Evolutionary conservation across 2,888 invertebrate genomes (phyloP).

Genomic region (Scaptomyza tumidula): DNA sequence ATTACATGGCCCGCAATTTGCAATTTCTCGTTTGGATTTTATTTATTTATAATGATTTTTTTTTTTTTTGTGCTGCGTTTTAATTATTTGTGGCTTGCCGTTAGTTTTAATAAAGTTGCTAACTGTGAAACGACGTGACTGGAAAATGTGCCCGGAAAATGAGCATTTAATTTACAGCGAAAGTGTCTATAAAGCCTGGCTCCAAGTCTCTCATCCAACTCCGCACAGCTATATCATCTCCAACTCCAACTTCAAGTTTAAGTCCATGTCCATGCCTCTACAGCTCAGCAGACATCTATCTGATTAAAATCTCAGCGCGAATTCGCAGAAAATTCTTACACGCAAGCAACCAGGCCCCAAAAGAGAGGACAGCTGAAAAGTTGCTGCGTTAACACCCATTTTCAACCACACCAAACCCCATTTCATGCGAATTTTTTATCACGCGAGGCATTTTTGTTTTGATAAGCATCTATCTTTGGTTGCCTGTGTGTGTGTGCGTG

Average conservation of each 20-base stretch:
- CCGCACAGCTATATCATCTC: conserved; percentile 5
- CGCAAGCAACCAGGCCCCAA: conserved; percentile 51
- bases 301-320: conserved; percentile 72
- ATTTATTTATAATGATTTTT: conserved; percentile 1
- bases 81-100: conserved; percentile 73
- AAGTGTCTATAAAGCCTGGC: conserved; percentile 59
- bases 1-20: conserved; percentile 74
- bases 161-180: conserved; percentile 70
- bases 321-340: conserved; percentile 79
- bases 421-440: conserved; percentile 73
- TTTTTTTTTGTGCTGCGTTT: conserved; percentile 54
- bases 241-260: background rate
- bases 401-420: conserved; percentile 34
- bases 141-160: conserved; percentile 61
- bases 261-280: background rate
- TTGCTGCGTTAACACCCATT: conserved; percentile 73
- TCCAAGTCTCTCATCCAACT: conserved; percentile 1
- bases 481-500: background rate
- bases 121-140: conserved; percentile 78
- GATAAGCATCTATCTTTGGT: conserved; percentile 62
- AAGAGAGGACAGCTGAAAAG: conserved; percentile 67
- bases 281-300: conserved; percentile 37
- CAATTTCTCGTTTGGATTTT: conserved; percentile 48
- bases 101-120: conserved; percentile 79
- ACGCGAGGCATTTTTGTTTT: conserved; percentile 65